Evolutionary conservation across 2,113 vertebrate genomes (phyloP), one percentile per base, ranked within the genome.

Genomic region (Otolemur garnettii): DNA sequence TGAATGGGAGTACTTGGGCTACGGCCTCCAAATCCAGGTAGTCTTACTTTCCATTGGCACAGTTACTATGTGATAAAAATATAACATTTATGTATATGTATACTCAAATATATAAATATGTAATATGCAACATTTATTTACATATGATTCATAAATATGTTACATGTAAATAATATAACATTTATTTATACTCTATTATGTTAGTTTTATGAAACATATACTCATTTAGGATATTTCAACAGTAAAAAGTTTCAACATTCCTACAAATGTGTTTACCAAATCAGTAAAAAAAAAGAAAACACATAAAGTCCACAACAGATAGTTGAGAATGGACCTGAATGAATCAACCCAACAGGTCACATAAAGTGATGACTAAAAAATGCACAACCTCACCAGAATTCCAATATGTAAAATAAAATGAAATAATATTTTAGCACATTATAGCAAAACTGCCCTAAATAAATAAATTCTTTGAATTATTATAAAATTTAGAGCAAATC

Each of bases 401-500:
- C 35, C 80, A 62, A 62, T 87, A 75, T 42, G 17, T 2, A 66
- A 91, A 92, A 80, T 57, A 94, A 93, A 89, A 93, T 72, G 18
- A 82, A 80, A 62, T 59, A 68, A 77, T 50, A 87, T 64, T 55
- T 78, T 80, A 88, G 26, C 15, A 81, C 18, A 62, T 62, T 74
- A 45, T 38, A 38, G 21, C 84, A 84, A 84, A 91, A 87, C 21
- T 45, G 2, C 8, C 30, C 60, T 59, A 84, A 95, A 74, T 83
- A 84, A 91, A 81, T 74, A 93, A 59, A 57, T 24, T 69, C 57
- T 38, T 55, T 93, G 64, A 89, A n/a, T 33, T 7, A 42, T 30
- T 59, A 91, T 22, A 85, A 93, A 75, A 57, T 33, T 77, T 77
- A 72, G 35, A 94, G 66, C 45, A 93, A 93, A 93, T 75, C 59